A percentile compares a stretch with the other conserved stretches of the same genome.
Conservation (phyloP, 2,888 invertebrate genomes). For the Agrochola lychnidis region DNA sequence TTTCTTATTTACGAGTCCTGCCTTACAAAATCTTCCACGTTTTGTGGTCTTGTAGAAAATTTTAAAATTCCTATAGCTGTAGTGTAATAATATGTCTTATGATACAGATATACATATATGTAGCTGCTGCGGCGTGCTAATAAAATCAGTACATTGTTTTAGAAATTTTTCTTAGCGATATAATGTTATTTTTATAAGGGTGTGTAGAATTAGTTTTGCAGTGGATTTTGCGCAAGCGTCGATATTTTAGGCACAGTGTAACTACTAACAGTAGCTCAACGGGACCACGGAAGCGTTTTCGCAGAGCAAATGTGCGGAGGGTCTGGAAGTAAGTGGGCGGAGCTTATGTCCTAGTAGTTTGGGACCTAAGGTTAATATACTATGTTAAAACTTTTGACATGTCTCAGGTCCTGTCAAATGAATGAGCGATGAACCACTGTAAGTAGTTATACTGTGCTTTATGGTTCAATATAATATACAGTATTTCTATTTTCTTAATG, state of each 20-base stretch:
- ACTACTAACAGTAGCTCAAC: not conserved
- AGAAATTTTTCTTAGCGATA: constrained; percentile 44
- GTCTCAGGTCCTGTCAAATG: not conserved
- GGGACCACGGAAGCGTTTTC: not conserved
- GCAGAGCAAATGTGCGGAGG: not conserved
- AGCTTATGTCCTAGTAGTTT: not conserved
- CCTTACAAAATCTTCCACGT: constrained; percentile 47
- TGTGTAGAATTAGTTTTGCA: constrained; percentile 56
- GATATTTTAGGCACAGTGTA: constrained; percentile 19
- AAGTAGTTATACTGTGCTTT: constrained; percentile 7
- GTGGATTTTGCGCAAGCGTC: constrained; percentile 33
- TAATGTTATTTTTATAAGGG: constrained; percentile 60
- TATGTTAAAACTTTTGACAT: not conserved
- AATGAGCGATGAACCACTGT: not conserved
- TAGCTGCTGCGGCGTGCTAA: constrained; percentile 43
- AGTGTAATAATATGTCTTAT: constrained; percentile 59
- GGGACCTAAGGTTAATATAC: not conserved
- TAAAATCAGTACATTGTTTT: constrained; percentile 51
- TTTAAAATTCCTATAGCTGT: constrained; percentile 38
- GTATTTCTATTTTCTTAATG: too few species aligned
- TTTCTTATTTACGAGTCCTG: constrained; percentile 45
- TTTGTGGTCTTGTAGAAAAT: constrained; percentile 37
- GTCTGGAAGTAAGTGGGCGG: not conserved
- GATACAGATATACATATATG: constrained; percentile 57
- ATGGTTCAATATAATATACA: constrained; percentile 9